phyloP scores from a whole-genome alignment of 1,140 invertebrate species.

The Grapholita molesta region DNA sequence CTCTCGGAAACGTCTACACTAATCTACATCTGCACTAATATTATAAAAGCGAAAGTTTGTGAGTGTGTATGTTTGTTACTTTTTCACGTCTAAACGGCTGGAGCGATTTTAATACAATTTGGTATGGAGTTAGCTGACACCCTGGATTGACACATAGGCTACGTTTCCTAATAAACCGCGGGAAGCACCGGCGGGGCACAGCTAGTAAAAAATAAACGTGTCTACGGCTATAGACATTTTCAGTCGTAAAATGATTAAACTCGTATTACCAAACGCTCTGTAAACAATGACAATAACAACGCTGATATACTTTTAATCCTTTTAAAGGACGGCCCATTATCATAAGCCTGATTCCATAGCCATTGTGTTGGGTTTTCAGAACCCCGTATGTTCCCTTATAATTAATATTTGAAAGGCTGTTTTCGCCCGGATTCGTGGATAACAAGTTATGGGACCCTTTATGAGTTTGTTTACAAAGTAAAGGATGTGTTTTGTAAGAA shows the following conservation, averaged over 20 bases:
- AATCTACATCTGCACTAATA: too few species aligned
- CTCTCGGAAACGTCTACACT: too few species aligned
- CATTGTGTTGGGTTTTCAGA: constrained; percentile 1
- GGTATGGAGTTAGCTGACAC: too few species aligned
- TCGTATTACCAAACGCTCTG: background rate
- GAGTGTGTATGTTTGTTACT: too few species aligned
- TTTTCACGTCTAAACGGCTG: too few species aligned
- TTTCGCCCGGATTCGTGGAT: background rate
- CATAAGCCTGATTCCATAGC: constrained; percentile 10
- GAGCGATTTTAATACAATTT: too few species aligned
- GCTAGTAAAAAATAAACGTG: too few species aligned
- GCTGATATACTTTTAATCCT: constrained; percentile 18
- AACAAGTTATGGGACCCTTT: constrained; percentile 2
- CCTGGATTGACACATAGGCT: too few species aligned
- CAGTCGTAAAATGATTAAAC: background rate
- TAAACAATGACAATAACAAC: background rate
- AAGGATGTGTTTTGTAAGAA: background rate
- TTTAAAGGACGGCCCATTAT: constrained; percentile 16
- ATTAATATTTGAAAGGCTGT: constrained; percentile 17
- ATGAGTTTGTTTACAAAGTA: background rate
- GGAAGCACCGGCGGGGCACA: too few species aligned
- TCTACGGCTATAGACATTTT: too few species aligned
- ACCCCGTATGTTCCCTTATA: constrained; percentile 13
- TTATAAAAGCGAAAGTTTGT: too few species aligned
- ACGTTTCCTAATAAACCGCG: too few species aligned